These are phyloP conservation scores for Gasterosteus aculeatus DNA, from an alignment of 2,113 vertebrate species.

Conservation along the genomic window DNA sequence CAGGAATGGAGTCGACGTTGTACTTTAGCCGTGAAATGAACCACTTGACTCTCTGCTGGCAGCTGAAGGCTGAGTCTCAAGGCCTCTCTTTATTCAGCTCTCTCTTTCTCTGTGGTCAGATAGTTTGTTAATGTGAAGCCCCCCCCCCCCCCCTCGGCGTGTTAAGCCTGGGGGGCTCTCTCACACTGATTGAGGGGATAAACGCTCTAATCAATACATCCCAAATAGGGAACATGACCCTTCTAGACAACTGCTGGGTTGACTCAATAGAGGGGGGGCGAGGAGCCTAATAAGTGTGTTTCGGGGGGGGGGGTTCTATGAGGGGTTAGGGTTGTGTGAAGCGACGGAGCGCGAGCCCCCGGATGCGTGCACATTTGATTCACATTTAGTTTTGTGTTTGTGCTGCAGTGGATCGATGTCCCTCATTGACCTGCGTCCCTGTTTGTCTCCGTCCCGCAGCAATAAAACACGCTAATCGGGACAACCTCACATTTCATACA, in stretches of 20 bases:
- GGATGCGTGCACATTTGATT: neutral
- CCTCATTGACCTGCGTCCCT: neutral
- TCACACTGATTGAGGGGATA: conserved; percentile 81
- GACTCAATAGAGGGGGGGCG: conserved; percentile 79
- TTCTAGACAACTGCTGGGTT: conserved; percentile 81
- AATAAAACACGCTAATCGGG: no score
- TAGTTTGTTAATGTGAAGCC: neutral
- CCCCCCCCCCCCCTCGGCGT: neutral
- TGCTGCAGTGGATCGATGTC: neutral
- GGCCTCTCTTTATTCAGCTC: neutral
- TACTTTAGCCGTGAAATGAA: neutral
- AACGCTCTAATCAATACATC: conserved; percentile 87
- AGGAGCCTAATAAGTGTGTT: conserved; percentile 62
- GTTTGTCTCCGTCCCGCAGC: no score
- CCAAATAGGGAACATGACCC: conserved; percentile 91
- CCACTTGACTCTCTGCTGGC: neutral
- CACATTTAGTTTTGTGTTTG: neutral
- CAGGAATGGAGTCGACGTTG: neutral
- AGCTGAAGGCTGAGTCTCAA: neutral
- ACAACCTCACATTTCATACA: no score
- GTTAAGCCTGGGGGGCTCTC: conserved; percentile 73
- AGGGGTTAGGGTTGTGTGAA: conserved; percentile 21
- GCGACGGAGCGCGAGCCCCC: conserved; percentile 10
- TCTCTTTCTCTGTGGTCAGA: neutral
- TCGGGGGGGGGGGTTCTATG: conserved; percentile 18